phyloP scores from a whole-genome alignment of 2,113 vertebrate genomes.

The Notothenia coriiceps region DNA sequence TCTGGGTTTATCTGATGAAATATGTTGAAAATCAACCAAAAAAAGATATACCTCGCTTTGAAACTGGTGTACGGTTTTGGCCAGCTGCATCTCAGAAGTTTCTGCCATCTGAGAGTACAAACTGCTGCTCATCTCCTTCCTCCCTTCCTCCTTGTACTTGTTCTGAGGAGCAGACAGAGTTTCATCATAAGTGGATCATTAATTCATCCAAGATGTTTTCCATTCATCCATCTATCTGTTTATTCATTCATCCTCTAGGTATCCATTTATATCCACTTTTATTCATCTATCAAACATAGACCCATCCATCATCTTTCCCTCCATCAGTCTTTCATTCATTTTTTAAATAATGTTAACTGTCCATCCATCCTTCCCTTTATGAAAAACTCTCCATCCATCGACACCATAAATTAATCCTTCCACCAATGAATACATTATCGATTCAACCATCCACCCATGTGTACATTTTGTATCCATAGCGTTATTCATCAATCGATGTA shows the following conservation, averaged over 20 bases:
- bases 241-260: not conserved
- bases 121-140: slow-evolving; percentile 16
- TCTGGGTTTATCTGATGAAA: too few relatives aligned
- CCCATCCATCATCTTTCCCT: not conserved
- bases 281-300: not conserved
- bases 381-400: not conserved
- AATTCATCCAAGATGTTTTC: slow-evolving; percentile 12
- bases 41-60: slow-evolving; percentile 69
- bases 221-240: not conserved
- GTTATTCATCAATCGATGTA: too few relatives aligned
- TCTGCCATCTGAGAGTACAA: slow-evolving; percentile 65
- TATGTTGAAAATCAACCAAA: too few relatives aligned
- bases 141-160: slow-evolving; percentile 65
- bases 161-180: slow-evolving; percentile 71
- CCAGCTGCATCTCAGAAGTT: slow-evolving; percentile 73
- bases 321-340: not conserved
- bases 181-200: too few relatives aligned
- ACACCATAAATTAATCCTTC: too few relatives aligned
- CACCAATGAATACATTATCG: too few relatives aligned
- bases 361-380: not conserved
- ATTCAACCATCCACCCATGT: too few relatives aligned
- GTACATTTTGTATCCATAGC: too few relatives aligned
- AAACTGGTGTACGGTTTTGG: slow-evolving; percentile 66
- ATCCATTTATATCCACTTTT: not conserved
- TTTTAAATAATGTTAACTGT: not conserved